These are phyloP conservation scores for Gerris buenoi DNA, from an alignment of 1,140 invertebrate species.

Conservation along the genomic window DNA sequence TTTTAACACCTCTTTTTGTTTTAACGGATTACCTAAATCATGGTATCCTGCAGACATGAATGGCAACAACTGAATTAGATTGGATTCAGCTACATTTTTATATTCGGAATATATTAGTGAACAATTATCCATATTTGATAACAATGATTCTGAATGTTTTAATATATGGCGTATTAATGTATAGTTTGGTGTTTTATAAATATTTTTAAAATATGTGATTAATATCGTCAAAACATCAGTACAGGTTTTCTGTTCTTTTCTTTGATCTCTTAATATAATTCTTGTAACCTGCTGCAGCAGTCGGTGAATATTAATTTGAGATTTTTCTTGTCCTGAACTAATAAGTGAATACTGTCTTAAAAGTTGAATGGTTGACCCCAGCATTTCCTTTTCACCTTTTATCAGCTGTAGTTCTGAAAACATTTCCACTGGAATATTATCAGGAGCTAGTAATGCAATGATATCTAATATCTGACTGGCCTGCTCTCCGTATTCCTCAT, in stretches of 20 bases:
- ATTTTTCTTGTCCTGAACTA: background rate
- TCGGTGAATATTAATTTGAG: background rate
- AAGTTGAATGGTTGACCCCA: background rate
- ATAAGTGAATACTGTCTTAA: background rate
- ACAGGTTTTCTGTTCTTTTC: background rate
- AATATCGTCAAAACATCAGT: background rate
- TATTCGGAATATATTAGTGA: no score
- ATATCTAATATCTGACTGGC: background rate
- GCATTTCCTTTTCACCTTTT: background rate
- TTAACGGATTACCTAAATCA: background rate
- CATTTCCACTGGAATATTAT: background rate
- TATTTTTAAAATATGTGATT: background rate
- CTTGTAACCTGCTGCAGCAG: background rate
- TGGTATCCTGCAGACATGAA: background rate
- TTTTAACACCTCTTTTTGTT: background rate
- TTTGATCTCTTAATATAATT: background rate
- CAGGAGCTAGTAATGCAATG: background rate
- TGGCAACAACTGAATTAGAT: background rate
- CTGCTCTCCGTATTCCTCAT: background rate
- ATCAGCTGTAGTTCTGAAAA: background rate
- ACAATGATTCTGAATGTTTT: background rate
- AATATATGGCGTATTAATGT: background rate
- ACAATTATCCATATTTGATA: background rate
- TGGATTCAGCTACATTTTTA: background rate
- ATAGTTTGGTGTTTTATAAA: background rate